These are phyloP conservation scores for Dynastes maya DNA, from an alignment of 2,888 invertebrate species.

Conservation along the genomic window DNA sequence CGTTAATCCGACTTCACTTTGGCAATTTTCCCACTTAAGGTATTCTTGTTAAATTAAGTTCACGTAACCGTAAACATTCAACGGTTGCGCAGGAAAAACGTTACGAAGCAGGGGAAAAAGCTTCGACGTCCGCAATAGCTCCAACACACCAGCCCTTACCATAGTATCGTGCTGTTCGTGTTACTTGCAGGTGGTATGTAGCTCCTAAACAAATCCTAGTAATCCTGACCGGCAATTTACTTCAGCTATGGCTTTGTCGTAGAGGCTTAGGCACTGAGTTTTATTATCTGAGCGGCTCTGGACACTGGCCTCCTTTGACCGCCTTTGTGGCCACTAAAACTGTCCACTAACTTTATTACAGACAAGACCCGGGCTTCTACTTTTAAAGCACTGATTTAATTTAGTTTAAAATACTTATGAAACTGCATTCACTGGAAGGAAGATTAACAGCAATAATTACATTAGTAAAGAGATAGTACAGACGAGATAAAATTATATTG, in stretches of 20 bases:
- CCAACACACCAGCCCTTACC: not conserved
- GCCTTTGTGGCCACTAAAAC: slow-evolving; percentile 66
- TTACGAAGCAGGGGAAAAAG: slow-evolving; percentile 2
- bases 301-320: slow-evolving; percentile 55
- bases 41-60: slow-evolving; percentile 50
- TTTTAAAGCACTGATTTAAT: slow-evolving; percentile 49
- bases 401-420: slow-evolving; percentile 43
- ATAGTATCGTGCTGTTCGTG: slow-evolving; percentile 1
- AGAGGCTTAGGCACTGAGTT: slow-evolving; percentile 70
- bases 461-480: not conserved
- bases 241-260: slow-evolving; percentile 68
- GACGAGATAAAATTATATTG: not conserved
- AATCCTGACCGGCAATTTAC: slow-evolving; percentile 71
- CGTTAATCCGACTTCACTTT: not conserved
- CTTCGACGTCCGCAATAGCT: slow-evolving; percentile 18
- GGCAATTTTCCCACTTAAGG: slow-evolving; percentile 34
- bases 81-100: slow-evolving; percentile 37
- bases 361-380: slow-evolving; percentile 37
- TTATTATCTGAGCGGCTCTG: slow-evolving; percentile 67
- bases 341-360: slow-evolving; percentile 69
- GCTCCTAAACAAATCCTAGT: slow-evolving; percentile 70
- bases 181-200: slow-evolving; percentile 62
- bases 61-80: slow-evolving; percentile 44
- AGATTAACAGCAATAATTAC: not conserved
- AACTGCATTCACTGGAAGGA: not conserved